Base-by-base conservation (phyloP, 2,113 vertebrate genomes). In the Callorhinus ursinus region DNA sequence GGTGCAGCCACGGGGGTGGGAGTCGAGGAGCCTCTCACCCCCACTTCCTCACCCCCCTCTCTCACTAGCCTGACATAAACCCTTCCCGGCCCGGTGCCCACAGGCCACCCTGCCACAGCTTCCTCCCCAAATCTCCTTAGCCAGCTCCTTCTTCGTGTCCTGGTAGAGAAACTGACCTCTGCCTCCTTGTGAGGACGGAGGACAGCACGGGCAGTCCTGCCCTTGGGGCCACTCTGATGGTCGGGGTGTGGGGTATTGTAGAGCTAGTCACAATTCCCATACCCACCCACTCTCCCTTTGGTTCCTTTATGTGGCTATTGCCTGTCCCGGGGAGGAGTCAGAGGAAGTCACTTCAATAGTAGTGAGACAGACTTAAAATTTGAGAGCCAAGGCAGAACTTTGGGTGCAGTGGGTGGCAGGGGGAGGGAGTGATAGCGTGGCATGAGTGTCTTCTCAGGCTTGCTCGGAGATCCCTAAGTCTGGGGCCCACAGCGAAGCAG, bases 341-440 rank as follows among this genome's bases (percentile, higher is more conserved):
- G 69, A 92, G 90, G 93, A 91, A 95, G 19, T 80, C 94, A 71
- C 28, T 90, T 88, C 19, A 22, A 36, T 3, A 14, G 53, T 33
- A 55, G 31, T 10, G 6, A 80, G 67, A 93, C 86, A 93, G 46
- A 49, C 22, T 96, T 31, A 49, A 69, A 33, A 39, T 39, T 4
- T 57, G 53, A 79, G 39, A 53, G 55, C 53, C 19, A 69, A 74
- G 83, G 74, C 51, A 42, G 74, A 46, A 76, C 46, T 72, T 55
- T 91, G 36, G 31, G 42, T 85, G 51, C 21, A 59, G 82, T 63
- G 14, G 19, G 28, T 39, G 12, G 61, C 24, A 1, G 7, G 31
- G 39, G 65, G 33, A 14, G 57, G 14, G 14, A 14, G 11, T 13
- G 16, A 93, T 12, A 26, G 18, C 7, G 8, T 1, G 4, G 67